Base-by-base conservation (phyloP, 2,113 vertebrate genomes). In the Geococcyx californianus region DNA sequence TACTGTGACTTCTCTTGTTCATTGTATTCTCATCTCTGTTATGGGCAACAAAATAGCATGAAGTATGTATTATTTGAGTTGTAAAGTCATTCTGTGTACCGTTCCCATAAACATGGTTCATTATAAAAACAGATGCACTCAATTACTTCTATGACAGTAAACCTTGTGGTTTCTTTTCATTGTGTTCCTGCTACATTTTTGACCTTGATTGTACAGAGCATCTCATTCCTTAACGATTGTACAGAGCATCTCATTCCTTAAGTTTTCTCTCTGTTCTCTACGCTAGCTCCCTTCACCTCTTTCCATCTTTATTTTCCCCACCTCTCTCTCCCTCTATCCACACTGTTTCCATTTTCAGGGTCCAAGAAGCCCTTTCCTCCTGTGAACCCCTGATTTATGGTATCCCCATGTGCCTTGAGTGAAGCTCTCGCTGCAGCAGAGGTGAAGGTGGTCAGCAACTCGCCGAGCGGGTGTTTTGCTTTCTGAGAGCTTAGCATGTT, bases 111-210 rank as follows among this genome's bases (percentile, higher is more conserved):
- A 67, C n/a, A 68, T 6, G 20, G 17, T 11, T 89, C 58, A 87
- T 94, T 76, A 54, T 26, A 79, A 79, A 89, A 92, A 5, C 81
- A 85, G 93, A 90, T 62, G 56, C 60, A 29, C 44, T 90, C 66
- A 64, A 49, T 59, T 84, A 45, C 51, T 84, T 56, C 62, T 38
- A 51, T 44, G 36, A 60, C 76, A 84, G 36, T 66, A 90, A 92
- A 52, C 62, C 83, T 75, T 8, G 13, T 93, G 90, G 60, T 63
- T 89, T 90, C 68, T 90, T 74, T 79, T 83, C 78, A 28, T 77
- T 82, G 60, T 81, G 69, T 58, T 49, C 83, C 60, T 75, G 69
- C 79, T 56, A 40, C 11, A 1, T 23, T 67, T 88, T 81, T 42
- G 4, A 31, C 68, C 64, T 89, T 84, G 68, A 80, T 73, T 56